Base-by-base conservation (phyloP, 2,797 vertebrate genomes). In the Podarcis siculus region DNA sequence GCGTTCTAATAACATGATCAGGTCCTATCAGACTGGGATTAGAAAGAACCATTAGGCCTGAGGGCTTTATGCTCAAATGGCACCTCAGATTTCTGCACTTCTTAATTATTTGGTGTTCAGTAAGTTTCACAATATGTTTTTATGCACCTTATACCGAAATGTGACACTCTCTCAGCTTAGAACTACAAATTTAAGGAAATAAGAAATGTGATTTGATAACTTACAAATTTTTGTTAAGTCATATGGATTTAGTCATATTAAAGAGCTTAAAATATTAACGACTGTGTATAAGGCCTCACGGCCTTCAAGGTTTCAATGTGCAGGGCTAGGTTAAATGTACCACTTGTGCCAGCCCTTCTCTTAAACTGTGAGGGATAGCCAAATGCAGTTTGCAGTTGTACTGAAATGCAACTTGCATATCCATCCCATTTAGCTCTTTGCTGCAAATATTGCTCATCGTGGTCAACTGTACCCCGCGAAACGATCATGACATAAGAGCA, bases 401-500 rank as follows among this genome's bases (percentile, higher is more conserved):
- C 71, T 84, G 45, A 17, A 37, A 27, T 64, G 30, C 19, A 32
- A 21, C 45, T 23, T 7, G 37, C 25, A 27, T 81, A 72, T 73
- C 55, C 39, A 81, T 45, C 37, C 73, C 25, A 72, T 72, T 79
- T 61, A 84, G 19, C 23, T 37, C 72, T 37, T 73, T 30, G 73
- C 67, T 49, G 4, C 8, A 27, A 64, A 55, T 89, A 80, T 90
- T 89, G 78, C 78, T 10, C 37, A 82, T 8, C 75, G 79, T 45
- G 88, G 12, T 45, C 81, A 87, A 67, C 37, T 35, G 67, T 25
- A 32, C 72, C 88, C 78, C 37, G 1, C 3, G 86, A 79, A 89
- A 93, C 83, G 19, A 89, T 3, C 61, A 93, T 58, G 87, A 42
- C 39, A 82, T 32, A 77, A 69, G 39, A 91, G 89, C 84, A 90